phyloP scores from a whole-genome alignment of 2,113 vertebrate genomes.

The Charadrius vociferus region DNA sequence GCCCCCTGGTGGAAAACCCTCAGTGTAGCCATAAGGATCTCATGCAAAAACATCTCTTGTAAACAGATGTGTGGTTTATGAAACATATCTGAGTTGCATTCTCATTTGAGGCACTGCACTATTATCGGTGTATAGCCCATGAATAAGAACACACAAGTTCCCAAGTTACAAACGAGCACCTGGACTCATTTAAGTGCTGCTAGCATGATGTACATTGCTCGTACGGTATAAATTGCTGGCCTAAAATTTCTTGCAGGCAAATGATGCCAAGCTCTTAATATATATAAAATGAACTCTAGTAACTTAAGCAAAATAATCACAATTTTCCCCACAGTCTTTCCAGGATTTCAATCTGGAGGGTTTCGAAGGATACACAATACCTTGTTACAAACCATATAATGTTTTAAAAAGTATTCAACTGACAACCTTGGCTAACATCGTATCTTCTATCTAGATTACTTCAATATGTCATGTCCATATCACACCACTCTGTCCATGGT shows the following conservation, averaged over 20 bases:
- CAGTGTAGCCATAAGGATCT: not conserved
- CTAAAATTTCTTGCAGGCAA: conserved; percentile 62
- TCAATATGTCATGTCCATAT: conserved; percentile 82
- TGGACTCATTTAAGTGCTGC: conserved; percentile 72
- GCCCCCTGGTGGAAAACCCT: conserved; percentile 72
- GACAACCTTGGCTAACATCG: conserved; percentile 80
- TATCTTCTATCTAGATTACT: conserved; percentile 85
- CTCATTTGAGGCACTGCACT: conserved; percentile 39
- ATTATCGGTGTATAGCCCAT: conserved; percentile 28
- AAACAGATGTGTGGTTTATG: conserved; percentile 60
- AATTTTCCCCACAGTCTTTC: conserved; percentile 69
- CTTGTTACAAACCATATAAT: conserved; percentile 82
- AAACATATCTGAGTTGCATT: conserved; percentile 26
- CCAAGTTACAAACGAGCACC: conserved; percentile 67
- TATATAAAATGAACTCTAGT: conserved; percentile 75
- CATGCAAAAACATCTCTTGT: not conserved
- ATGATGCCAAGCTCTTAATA: conserved; percentile 78
- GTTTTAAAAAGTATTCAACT: conserved; percentile 80
- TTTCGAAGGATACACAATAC: conserved; percentile 80
- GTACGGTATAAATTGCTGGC: conserved; percentile 69
- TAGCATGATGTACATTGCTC: conserved; percentile 71
- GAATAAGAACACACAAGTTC: conserved; percentile 62
- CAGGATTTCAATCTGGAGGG: conserved; percentile 72
- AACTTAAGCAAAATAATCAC: conserved; percentile 82
- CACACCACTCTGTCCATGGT: conserved; percentile 68